phyloP scores from a whole-genome alignment of 2,797 vertebrate genomes.

The Ficedula albicollis region DNA sequence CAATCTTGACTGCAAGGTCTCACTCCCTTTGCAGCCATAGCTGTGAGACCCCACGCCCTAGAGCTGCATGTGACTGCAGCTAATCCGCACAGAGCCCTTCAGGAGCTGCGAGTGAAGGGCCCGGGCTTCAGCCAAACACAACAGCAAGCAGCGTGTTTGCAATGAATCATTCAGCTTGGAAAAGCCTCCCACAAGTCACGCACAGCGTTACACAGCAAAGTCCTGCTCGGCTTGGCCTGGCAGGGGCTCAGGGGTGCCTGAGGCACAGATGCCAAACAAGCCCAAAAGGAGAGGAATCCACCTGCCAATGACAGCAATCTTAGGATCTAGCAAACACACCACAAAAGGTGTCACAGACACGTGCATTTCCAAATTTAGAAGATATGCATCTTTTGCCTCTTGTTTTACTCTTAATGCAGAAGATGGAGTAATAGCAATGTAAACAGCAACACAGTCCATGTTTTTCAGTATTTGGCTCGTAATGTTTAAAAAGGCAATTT shows the following conservation, averaged over 20 bases:
- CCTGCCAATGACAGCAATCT: rapidly evolving
- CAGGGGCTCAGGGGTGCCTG: not conserved
- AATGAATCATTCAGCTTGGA: not conserved
- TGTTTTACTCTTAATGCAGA: not conserved
- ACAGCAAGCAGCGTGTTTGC: not conserved
- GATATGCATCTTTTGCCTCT: not conserved
- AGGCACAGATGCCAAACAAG: not conserved
- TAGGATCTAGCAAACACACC: not conserved
- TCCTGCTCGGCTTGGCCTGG: not conserved
- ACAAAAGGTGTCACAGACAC: not conserved
- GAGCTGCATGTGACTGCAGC: not conserved
- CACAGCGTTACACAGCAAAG: not conserved
- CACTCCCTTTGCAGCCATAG: not conserved
- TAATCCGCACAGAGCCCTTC: not conserved
- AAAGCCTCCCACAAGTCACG: not conserved
- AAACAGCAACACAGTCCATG: not conserved
- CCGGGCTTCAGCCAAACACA: not conserved
- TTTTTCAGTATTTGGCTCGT: not conserved
- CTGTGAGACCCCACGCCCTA: not conserved
- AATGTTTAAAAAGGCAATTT: not conserved
- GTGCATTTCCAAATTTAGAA: not conserved
- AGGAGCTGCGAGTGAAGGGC: not conserved
- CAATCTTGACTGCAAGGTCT: not conserved
- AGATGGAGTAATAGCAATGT: not conserved
- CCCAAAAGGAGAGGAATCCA: not conserved